Percentiles rank a stretch among this genome's conserved stretches.
Conservation (phyloP, 2,113 vertebrate species). For the Lichenostomus cassidix region DNA sequence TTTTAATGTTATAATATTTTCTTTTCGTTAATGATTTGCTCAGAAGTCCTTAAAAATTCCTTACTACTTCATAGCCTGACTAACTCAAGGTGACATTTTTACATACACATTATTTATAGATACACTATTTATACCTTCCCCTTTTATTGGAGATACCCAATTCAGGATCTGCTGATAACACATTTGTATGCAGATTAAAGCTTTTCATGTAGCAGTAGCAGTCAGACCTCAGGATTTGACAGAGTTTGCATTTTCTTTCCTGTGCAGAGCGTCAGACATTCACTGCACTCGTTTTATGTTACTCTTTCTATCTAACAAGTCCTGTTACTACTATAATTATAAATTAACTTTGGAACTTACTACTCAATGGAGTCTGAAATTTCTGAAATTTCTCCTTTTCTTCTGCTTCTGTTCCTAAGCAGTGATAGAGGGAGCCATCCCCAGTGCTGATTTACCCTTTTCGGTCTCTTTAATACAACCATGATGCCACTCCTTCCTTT, state of each 20-base stretch:
- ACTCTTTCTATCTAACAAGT: not conserved
- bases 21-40: not conserved
- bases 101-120: not conserved
- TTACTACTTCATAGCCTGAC: not conserved
- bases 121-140: not conserved
- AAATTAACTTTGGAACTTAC: not conserved
- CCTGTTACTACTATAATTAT: not conserved
- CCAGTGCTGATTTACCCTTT: not conserved
- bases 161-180: not conserved
- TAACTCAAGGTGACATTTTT: not conserved
- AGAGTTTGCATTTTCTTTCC: not conserved
- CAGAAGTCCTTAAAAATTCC: not conserved
- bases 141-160: not conserved
- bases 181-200: not conserved
- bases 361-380: not conserved
- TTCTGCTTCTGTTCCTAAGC: not conserved
- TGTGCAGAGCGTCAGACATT: not conserved
- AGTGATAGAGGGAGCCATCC: not conserved
- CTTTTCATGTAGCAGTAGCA: accelerated
- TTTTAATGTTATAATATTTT: not conserved
- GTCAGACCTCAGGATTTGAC: not conserved
- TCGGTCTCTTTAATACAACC: not conserved
- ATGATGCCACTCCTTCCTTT: not conserved
- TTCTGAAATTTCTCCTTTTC: not conserved
- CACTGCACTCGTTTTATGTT: not conserved